These are phyloP conservation scores for Trichomycterus rosablanca DNA, from an alignment of 2,113 vertebrate genomes.

Conservation along the genomic window DNA sequence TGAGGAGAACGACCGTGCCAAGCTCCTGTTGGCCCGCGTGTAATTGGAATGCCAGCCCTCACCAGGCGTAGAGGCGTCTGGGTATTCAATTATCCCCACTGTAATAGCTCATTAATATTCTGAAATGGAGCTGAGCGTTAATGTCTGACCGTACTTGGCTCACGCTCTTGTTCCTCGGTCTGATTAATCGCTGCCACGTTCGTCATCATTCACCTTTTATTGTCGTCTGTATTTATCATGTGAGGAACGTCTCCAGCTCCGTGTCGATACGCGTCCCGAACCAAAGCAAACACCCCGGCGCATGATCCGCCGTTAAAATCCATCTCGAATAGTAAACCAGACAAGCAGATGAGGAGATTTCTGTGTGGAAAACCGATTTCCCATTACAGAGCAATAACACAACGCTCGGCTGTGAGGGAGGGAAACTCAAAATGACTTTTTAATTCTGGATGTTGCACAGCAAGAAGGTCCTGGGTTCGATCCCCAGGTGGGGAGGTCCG, in stretches of 20 bases:
- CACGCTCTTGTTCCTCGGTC: not conserved
- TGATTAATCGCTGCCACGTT: slow-evolving; percentile 16
- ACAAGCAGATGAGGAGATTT: slow-evolving; percentile 42
- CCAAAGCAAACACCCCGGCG: slow-evolving; percentile 41
- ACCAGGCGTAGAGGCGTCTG: not conserved
- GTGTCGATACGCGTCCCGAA: slow-evolving; percentile 9
- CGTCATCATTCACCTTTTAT: slow-evolving; percentile 22
- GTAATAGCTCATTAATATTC: slow-evolving; percentile 24
- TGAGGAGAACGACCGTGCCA: not conserved
- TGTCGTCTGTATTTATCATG: slow-evolving; percentile 35
- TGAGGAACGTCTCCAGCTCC: slow-evolving; percentile 28
- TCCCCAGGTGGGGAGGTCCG: too few relatives aligned
- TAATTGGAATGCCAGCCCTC: slow-evolving; percentile 8
- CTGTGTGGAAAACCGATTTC: slow-evolving; percentile 37
- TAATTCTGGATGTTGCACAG: not conserved
- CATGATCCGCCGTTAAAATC: slow-evolving; percentile 29
- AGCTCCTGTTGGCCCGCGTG: slow-evolving; percentile 19
- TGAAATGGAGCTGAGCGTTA: slow-evolving; percentile 3
- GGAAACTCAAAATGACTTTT: slow-evolving; percentile 41
- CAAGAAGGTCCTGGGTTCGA: too few relatives aligned
- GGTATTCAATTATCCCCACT: not conserved
- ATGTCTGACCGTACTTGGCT: slow-evolving; percentile 1
- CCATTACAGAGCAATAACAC: slow-evolving; percentile 34
- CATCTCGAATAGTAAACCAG: slow-evolving; percentile 40
- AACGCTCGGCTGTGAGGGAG: slow-evolving; percentile 32